A percentile compares a stretch with the other conserved stretches of the same genome.
Evolutionary conservation across 2,888 invertebrate genomes (phyloP).

Genomic region (Rhamnusium bicolor): DNA sequence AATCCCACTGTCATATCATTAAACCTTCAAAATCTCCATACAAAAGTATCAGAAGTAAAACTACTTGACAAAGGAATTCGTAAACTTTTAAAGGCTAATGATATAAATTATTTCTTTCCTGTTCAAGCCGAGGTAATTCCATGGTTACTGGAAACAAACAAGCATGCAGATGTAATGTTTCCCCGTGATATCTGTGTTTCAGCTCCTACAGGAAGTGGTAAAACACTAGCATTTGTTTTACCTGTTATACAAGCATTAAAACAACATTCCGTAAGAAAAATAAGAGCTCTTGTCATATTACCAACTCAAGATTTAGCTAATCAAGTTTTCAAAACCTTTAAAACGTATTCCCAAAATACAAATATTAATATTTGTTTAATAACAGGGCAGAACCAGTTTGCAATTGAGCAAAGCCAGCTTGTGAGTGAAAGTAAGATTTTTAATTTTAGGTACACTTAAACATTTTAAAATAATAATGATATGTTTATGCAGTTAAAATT

Average conservation of each 20-base stretch:
- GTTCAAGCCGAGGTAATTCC: conserved; percentile 87
- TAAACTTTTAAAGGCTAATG: conserved; percentile 78
- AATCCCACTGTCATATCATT: conserved; percentile 86
- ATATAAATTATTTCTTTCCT: conserved; percentile 87
- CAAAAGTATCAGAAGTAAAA: conserved; percentile 74
- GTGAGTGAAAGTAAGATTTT: conserved; percentile 73
- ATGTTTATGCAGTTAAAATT: neutral
- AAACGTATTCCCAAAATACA: conserved; percentile 79
- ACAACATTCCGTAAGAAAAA: conserved; percentile 68
- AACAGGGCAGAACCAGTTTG: conserved; percentile 79
- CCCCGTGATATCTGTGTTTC: conserved; percentile 96
- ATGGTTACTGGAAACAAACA: conserved; percentile 80
- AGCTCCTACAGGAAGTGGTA: conserved; percentile 98
- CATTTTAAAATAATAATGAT: no score
- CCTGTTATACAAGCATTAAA: conserved; percentile 85
- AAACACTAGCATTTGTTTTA: conserved; percentile 94
- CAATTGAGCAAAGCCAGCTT: conserved; percentile 79
- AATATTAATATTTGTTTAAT: conserved; percentile 81
- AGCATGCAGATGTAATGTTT: conserved; percentile 77
- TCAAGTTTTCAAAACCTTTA: conserved; percentile 91
- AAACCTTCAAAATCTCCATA: conserved; percentile 76
- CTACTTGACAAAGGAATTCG: conserved; percentile 79
- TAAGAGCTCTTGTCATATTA: conserved; percentile 90
- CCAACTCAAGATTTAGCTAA: conserved; percentile 93
- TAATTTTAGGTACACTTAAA: no score